These are phyloP conservation scores for Henricia sp. DNA, from an alignment of 53 echinoderm and acorn worm genomes.

Conservation along the genomic window DNA sequence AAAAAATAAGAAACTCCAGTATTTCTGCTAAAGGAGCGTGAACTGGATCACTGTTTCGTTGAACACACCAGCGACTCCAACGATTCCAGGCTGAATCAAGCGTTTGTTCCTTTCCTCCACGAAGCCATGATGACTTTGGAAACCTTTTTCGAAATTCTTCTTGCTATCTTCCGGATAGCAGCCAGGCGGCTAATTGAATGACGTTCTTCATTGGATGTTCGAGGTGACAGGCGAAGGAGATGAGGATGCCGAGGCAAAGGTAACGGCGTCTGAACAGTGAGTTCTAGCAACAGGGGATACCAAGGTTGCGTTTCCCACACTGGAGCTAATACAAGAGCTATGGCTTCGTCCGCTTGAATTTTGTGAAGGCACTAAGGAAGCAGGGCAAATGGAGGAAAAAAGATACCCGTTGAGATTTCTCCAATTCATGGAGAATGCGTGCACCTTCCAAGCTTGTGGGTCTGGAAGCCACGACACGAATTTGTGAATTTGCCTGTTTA, in stretches of 20 bases:
- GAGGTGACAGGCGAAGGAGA: not conserved
- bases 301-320: constrained; percentile 41
- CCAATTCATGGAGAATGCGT: constrained; percentile 24
- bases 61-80: no score
- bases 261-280: not conserved
- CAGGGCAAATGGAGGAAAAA: constrained; percentile 48
- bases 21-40: no score
- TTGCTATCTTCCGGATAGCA: constrained; percentile 27
- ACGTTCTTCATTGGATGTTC: constrained; percentile 34
- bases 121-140: constrained; percentile 31
- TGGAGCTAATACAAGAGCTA: constrained; percentile 34
- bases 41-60: no score
- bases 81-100: no score
- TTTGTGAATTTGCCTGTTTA: constrained; percentile 2
- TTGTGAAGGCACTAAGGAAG: constrained; percentile 23
- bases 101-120: no score
- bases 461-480: constrained; percentile 27
- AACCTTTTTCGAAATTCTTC: not conserved
- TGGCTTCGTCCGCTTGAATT: constrained; percentile 12
- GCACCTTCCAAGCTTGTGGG: not conserved
- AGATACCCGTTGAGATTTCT: not conserved
- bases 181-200: constrained; percentile 28
- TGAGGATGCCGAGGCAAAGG: not conserved
- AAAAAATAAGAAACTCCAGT: no score
- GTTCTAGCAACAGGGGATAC: constrained; percentile 7